A percentile compares a stretch with the other conserved stretches of the same genome.
Evolutionary conservation across 2,113 vertebrate genomes (phyloP).

Genomic region (Kryptolebias marmoratus): DNA sequence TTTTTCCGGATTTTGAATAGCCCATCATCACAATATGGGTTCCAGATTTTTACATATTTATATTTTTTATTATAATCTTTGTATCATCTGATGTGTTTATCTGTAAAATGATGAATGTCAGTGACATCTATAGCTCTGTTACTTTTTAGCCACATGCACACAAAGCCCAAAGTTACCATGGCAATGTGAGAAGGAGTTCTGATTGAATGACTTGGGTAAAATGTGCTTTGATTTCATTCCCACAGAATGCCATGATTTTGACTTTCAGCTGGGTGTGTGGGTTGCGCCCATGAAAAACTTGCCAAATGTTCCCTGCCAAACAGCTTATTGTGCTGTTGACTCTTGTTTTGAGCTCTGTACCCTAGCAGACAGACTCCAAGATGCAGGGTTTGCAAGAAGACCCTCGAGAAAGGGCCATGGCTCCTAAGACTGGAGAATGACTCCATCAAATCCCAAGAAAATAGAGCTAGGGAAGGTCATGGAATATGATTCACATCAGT

Average conservation of each 20-base stretch:
- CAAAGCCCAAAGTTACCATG: constrained; percentile 59
- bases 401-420: no score
- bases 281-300: no score
- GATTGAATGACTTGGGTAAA: constrained; percentile 48
- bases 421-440: no score
- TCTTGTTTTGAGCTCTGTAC: no score
- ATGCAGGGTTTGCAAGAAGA: no score
- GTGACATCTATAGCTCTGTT: constrained; percentile 15
- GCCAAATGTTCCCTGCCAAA: no score
- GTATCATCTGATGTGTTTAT: constrained; percentile 3
- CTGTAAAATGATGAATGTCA: constrained; percentile 23
- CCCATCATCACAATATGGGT: not conserved
- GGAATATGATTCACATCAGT: not conserved
- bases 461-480: no score
- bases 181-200: constrained; percentile 45
- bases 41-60: no score
- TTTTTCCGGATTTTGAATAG: not conserved
- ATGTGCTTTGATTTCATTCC: constrained; percentile 42
- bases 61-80: constrained; percentile 4
- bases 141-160: constrained; percentile 15
- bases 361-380: no score
- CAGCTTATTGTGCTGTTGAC: no score
- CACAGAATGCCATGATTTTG: constrained; percentile 30
- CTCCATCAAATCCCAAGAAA: no score
- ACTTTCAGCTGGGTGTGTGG: constrained; percentile 1